Evolutionary conservation across 2,888 invertebrate species (phyloP), one percentile per base, ranked within the genome.

Genomic region (Autographa pulchrina): DNA sequence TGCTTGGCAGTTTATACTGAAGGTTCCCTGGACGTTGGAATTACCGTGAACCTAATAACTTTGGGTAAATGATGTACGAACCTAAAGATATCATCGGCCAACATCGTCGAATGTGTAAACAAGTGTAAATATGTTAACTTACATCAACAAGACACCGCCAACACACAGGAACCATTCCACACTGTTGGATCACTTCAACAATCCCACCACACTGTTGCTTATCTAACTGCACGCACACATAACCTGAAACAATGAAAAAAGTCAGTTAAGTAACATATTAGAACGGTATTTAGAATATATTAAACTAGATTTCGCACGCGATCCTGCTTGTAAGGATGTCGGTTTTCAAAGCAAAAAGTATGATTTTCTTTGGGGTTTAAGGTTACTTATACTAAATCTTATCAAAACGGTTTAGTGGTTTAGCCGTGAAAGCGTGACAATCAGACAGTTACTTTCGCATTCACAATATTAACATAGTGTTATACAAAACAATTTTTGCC

Each of bases 91-190:
- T 20, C 20, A 13, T 11, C 11, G 9, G 11, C 25, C 54, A 56
- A 4, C 13, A 20, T 2, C 20, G 2, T 20, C 31, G 18, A 38
- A 41, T 13, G 31, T 62, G 16, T 0, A 62, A 18, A 32, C n/a
- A 32, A 18, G 52, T 4, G 38, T 35, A 61, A 78, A 75, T 68
- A 66, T 25, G 43, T 65, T 61, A 68, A 95, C 95, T 95, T 85
- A 95, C 95, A 92, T 94, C 89, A 92, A 93, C 91, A 91, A 92
- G 88, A 91, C 88, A 88, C 87, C 89, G 89, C 89, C 90, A 90
- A 90, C 91, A 92, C 93, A 89, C 94, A 91, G 94, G 92, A 93
- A 95, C 92, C 95, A 95, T 95, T 95, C 95, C 95, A 94, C 94
- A 91, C 90, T 86, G 89, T 88, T 93, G 90, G 90, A 88, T 92